These are phyloP conservation scores for Lamellibrachia satsuma DNA, from an alignment of 2,888 invertebrate genomes.

Conservation along the genomic window DNA sequence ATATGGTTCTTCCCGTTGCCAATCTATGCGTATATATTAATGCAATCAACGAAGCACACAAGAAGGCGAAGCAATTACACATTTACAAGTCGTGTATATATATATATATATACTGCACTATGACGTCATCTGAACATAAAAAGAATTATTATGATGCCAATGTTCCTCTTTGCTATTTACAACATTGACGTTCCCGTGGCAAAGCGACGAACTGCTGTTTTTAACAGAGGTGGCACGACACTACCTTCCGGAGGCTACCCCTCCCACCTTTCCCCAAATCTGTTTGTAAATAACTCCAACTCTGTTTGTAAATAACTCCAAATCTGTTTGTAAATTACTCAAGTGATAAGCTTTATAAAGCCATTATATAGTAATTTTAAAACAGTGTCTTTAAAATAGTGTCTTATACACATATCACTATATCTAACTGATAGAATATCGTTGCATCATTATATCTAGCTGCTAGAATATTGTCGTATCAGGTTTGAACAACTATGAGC, in stretches of 20 bases:
- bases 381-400: neutral
- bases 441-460: neutral
- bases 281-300: neutral
- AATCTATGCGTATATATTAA: neutral
- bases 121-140: neutral
- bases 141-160: neutral
- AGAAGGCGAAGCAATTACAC: neutral
- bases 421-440: neutral
- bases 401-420: neutral
- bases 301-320: neutral
- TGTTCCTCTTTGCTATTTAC: neutral
- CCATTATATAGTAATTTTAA: neutral
- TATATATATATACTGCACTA: no score
- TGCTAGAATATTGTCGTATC: neutral
- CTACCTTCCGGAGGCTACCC: neutral
- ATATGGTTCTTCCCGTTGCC: neutral
- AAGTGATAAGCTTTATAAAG: neutral
- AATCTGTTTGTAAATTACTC: neutral
- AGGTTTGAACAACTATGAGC: slow-evolving; percentile 12
- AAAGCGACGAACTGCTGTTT: neutral
- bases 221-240: neutral
- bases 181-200: neutral
- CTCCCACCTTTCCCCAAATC: neutral
- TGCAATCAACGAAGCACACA: neutral
- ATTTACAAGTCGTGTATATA: neutral